Evolutionary conservation across 2,113 vertebrate genomes (phyloP), one percentile per base, ranked within the genome.

Genomic region (Triplophysa dalaica): DNA sequence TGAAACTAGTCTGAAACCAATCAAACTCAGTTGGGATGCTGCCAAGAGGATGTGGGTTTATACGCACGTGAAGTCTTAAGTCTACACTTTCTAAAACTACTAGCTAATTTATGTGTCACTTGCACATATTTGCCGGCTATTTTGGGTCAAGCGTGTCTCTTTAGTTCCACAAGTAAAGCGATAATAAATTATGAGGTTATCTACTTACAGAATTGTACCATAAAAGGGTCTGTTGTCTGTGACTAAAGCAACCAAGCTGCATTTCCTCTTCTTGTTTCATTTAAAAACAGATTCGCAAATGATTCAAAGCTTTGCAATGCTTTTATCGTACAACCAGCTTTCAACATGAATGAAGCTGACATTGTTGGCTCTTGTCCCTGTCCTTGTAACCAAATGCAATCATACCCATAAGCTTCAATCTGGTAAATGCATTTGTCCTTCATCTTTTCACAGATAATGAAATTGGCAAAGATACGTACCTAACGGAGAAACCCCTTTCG

Each of bases 401-500:
- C 65, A 52, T 10, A 38, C 60, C 29, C 61, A 33, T 24, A 75
- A 2, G 14, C 58, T 63, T 56, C 73, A 22, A 80, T 80, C 58
- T 41, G 64, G 26, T 7, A 38, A 62, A 12, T 48, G 24, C 52
- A 45, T 58, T 26, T 56, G 22, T 62, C 50, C 24, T 22, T 48
- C 22, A 4, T 67, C 4, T 7, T 80, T 75, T 22, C 17, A 24
- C 43, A 54, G 70, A 65, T 38, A 73, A 66, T 65, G 50, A 68
- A 21, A 24, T 78, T 73, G 19, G 58, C 69, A 68, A 63, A 33
- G 45, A 54, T 29, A 64, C 92, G 89, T 91, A 99, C 97, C 95
- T 98, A 4, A 99, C 92, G 0, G 96, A 98, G 88, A 96, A 98
- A 2, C 95, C 94, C 1, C 81, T 89, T 69, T 97, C 94, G 0